Evolutionary conservation across 2,113 vertebrate species (phyloP).

Genomic region (Hippolais icterina): DNA sequence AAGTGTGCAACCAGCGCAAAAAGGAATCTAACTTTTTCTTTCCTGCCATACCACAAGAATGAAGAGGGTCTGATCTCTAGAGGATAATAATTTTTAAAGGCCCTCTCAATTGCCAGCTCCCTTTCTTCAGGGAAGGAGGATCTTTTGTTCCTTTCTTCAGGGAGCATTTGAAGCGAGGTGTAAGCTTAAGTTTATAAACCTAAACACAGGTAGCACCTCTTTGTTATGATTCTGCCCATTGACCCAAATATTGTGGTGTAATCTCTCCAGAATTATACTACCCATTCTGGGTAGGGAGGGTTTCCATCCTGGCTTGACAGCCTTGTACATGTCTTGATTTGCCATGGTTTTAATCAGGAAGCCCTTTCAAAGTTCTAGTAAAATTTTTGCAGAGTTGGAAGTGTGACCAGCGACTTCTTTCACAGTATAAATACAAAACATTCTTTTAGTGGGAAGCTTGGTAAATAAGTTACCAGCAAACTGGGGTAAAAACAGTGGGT

Average conservation of each 20-base stretch:
- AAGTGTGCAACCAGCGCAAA: background rate
- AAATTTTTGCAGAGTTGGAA: background rate
- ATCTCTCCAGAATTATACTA: background rate
- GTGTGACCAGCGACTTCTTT: background rate
- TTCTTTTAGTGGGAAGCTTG: background rate
- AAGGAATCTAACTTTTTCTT: background rate
- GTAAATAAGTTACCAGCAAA: background rate
- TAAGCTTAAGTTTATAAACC: background rate
- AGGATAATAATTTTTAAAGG: background rate
- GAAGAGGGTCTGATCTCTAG: background rate
- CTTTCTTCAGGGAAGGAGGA: background rate
- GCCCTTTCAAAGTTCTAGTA: background rate
- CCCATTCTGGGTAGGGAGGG: background rate
- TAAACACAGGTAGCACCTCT: background rate
- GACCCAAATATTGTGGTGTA: background rate
- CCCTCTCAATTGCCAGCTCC: background rate
- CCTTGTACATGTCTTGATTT: background rate
- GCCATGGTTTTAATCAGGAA: background rate
- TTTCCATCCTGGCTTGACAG: background rate
- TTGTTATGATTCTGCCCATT: background rate
- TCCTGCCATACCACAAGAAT: background rate
- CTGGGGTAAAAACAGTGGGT: background rate
- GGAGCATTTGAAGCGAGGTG: background rate
- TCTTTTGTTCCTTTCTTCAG: background rate
- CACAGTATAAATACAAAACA: background rate